Evolutionary conservation across 2,888 invertebrate genomes (phyloP).

Genomic region (Drosophila subquinaria): DNA sequence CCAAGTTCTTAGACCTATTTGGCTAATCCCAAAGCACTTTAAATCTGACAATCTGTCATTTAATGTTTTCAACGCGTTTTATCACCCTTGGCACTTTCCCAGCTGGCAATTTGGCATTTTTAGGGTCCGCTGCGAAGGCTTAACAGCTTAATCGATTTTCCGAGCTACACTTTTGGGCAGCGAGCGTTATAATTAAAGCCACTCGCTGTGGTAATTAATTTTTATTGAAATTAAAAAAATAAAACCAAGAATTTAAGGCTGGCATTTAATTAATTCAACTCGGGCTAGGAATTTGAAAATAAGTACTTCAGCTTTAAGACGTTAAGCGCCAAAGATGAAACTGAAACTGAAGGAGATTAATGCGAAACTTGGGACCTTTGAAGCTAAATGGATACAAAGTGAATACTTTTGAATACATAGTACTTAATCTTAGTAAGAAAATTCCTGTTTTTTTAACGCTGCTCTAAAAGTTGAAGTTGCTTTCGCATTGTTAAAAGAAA

Average conservation of each 20-base stretch:
- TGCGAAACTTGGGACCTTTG: not conserved
- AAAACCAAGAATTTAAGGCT: slow-evolving; percentile 6
- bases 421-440: slow-evolving; percentile 4
- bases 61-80: slow-evolving; percentile 44
- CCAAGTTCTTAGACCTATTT: slow-evolving; percentile 5
- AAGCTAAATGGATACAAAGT: slow-evolving; percentile 9
- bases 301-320: slow-evolving; percentile 14
- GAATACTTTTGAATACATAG: slow-evolving; percentile 6
- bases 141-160: slow-evolving; percentile 52
- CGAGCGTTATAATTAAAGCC: slow-evolving; percentile 65
- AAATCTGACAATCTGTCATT: slow-evolving; percentile 31
- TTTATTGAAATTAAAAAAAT: slow-evolving; percentile 64
- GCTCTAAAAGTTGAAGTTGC: slow-evolving; percentile 16
- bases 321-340: slow-evolving; percentile 13
- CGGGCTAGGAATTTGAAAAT: slow-evolving; percentile 4
- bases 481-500: slow-evolving; percentile 33
- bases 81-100: slow-evolving; percentile 50
- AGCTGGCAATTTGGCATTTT: slow-evolving; percentile 22
- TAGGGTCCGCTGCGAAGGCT: slow-evolving; percentile 30
- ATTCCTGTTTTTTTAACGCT: not conserved
- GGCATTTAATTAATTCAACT: slow-evolving; percentile 43
- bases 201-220: slow-evolving; percentile 70
- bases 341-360: slow-evolving; percentile 11
- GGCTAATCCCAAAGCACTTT: slow-evolving; percentile 21
- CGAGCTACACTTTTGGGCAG: slow-evolving; percentile 22